phyloP scores from a whole-genome alignment of 2,113 vertebrate species.

The Laticauda laticaudata region DNA sequence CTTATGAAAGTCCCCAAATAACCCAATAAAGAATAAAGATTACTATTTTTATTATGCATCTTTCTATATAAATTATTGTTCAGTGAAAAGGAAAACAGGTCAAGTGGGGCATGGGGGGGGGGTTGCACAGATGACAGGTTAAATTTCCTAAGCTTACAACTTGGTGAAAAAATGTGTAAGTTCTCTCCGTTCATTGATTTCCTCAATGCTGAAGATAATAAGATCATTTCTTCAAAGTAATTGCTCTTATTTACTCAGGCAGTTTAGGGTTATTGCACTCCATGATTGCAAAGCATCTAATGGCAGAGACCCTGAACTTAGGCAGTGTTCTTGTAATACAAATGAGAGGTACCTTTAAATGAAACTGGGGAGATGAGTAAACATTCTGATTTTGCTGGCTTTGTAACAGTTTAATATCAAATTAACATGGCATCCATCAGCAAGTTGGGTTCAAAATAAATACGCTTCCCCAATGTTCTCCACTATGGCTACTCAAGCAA shows the following conservation, averaged over 20 bases:
- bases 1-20: not conserved
- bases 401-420: not conserved
- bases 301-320: not conserved
- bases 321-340: not conserved
- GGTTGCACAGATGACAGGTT: not conserved
- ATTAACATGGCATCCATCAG: not conserved
- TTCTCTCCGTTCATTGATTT: not conserved
- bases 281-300: not conserved
- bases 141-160: no score
- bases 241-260: not conserved
- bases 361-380: not conserved
- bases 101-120: not conserved
- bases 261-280: not conserved
- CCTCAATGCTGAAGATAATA: not conserved
- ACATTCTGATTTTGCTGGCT: not conserved
- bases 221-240: not conserved
- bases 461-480: not conserved
- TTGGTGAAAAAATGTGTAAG: not conserved
- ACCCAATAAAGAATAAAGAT: not conserved
- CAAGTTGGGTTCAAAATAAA: not conserved
- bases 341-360: not conserved
- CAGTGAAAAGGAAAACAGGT: not conserved
- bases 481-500: not conserved
- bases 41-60: not conserved
- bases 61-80: not conserved